A percentile compares a stretch with the other conserved stretches of the same genome.
phyloP scores from a whole-genome alignment of 2,113 vertebrate genomes.

The Progne subis region DNA sequence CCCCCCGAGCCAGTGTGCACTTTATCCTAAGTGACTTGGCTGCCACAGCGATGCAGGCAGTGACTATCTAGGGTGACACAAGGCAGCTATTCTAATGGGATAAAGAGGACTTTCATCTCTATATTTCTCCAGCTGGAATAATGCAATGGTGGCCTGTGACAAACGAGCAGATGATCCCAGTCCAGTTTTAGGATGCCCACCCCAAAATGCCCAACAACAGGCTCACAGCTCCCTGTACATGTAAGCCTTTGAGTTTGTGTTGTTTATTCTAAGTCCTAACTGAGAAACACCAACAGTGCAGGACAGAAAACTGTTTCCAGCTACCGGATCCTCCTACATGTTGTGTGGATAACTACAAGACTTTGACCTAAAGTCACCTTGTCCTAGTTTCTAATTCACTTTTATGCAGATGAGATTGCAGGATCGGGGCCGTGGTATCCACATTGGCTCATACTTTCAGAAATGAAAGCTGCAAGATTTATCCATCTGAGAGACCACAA shows the following conservation, averaged over 20 bases:
- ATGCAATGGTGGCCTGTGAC: neutral
- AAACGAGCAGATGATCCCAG: neutral
- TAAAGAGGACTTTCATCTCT: constrained; percentile 28
- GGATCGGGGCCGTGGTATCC: neutral
- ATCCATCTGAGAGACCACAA: neutral
- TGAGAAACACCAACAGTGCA: neutral
- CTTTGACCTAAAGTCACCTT: constrained; percentile 56
- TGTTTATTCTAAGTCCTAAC: neutral
- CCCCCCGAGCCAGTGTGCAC: neutral
- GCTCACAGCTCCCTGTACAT: neutral
- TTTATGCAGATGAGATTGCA: constrained; percentile 27
- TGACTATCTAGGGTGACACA: neutral
- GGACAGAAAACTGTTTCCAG: neutral
- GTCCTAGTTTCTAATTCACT: constrained; percentile 55
- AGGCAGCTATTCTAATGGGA: constrained; percentile 23
- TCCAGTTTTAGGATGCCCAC: neutral
- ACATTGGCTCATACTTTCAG: neutral
- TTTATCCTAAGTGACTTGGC: neutral
- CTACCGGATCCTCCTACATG: neutral
- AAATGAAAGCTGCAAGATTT: neutral
- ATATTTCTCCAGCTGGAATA: constrained; percentile 4
- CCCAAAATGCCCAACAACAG: neutral
- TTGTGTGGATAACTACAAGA: constrained; percentile 22
- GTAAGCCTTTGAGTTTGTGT: neutral
- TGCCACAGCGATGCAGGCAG: neutral